A percentile compares a stretch with the other conserved stretches of the same genome.
phyloP scores from a whole-genome alignment of 1,140 invertebrate genomes.

The Hycleus phaleratus region DNA sequence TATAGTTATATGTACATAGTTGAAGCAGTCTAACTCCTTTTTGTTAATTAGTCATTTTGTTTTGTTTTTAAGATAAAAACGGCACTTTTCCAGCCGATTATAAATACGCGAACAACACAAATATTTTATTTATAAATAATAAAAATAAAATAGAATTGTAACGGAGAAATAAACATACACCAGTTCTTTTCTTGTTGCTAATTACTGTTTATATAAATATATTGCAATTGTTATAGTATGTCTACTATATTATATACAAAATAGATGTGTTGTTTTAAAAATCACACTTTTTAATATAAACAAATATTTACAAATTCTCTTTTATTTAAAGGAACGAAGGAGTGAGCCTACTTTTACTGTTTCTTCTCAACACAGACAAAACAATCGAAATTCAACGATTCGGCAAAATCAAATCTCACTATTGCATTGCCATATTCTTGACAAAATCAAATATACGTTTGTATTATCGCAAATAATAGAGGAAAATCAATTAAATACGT shows the following conservation, averaged over 20 bases:
- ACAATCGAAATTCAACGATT: not conserved
- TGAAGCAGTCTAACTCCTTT: conserved; percentile 35
- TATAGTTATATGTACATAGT: conserved; percentile 11
- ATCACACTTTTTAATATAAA: conserved; percentile 7
- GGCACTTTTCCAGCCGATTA: not conserved
- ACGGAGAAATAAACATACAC: not conserved
- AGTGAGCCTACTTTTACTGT: conserved; percentile 30
- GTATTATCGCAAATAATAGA: conserved; percentile 4
- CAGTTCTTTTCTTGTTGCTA: not conserved
- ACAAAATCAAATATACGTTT: conserved; percentile 1
- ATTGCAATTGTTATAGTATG: conserved; percentile 3
- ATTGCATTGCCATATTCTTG: conserved; percentile 10
- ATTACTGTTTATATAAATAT: conserved; percentile 3
- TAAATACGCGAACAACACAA: conserved; percentile 13
- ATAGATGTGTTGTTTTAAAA: conserved; percentile 17
- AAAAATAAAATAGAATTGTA: not conserved
- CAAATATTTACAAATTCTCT: conserved; percentile 15
- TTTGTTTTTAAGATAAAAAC: conserved; percentile 1
- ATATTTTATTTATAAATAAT: conserved; percentile 13
- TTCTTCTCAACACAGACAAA: conserved; percentile 24
- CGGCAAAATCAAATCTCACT: conserved; percentile 5
- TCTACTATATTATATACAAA: conserved; percentile 13
- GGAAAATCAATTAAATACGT: conserved; percentile 9
- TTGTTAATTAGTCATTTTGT: not conserved
- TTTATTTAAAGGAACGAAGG: conserved; percentile 24